Percentiles rank a stretch among this genome's conserved stretches.
These are phyloP conservation scores for Eubasilissa splendida DNA, from an alignment of 2,888 invertebrate genomes.

Conservation along the genomic window DNA sequence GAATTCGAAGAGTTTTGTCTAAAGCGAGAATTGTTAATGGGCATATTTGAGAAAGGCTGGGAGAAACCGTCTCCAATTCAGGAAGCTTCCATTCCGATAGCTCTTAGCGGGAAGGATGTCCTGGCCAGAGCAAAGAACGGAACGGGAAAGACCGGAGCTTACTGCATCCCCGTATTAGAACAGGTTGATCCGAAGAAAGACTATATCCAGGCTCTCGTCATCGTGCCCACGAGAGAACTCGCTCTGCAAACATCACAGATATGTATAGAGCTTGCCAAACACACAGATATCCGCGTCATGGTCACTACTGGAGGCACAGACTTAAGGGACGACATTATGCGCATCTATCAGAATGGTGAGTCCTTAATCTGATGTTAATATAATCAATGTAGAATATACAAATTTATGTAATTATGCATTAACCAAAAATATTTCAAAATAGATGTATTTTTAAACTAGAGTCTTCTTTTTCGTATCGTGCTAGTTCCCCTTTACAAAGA, in stretches of 20 bases:
- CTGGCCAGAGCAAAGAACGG: conserved; percentile 99
- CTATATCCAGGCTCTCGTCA: conserved; percentile 96
- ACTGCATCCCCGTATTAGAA: conserved; percentile 98
- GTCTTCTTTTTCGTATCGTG: too few species aligned
- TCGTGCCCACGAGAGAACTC: conserved; percentile 98
- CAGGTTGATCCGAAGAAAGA: conserved; percentile 92
- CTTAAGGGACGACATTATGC: conserved; percentile 98
- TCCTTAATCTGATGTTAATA: neutral
- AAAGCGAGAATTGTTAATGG: conserved; percentile 97
- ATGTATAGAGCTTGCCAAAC: conserved; percentile 98
- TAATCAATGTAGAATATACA: too few species aligned
- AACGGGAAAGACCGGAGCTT: conserved; percentile 99
- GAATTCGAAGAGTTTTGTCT: conserved; percentile 99
- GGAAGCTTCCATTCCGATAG: conserved; percentile 99
- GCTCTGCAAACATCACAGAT: conserved; percentile 99
- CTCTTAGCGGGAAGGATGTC: conserved; percentile 97
- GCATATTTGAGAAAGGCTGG: conserved; percentile 99
- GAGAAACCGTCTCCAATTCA: conserved; percentile 99
- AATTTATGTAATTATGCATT: too few species aligned
- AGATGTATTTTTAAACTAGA: too few species aligned
- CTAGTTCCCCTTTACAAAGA: too few species aligned
- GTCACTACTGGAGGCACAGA: conserved; percentile 99
- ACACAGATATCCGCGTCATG: conserved; percentile 98
- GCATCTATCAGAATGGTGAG: conserved; percentile 97
- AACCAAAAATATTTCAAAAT: too few species aligned